phyloP scores from a whole-genome alignment of 2,113 vertebrate genomes.

The Mohoua ochrocephala region DNA sequence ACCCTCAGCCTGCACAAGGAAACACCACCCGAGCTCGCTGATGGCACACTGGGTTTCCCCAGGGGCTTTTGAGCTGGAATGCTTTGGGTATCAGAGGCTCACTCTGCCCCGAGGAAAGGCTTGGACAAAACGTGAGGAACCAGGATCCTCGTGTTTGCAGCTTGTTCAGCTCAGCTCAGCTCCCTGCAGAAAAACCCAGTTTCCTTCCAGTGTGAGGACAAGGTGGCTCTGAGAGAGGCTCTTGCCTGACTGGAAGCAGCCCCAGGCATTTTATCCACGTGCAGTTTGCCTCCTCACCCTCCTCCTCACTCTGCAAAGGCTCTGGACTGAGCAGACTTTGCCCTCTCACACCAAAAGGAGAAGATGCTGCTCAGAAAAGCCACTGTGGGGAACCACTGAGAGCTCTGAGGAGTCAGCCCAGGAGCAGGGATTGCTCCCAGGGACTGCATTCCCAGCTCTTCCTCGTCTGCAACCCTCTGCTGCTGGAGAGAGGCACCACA shows the following conservation, averaged over 20 bases:
- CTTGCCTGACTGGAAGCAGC: neutral
- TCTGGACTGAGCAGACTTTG: neutral
- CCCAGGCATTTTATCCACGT: neutral
- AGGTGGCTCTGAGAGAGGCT: neutral
- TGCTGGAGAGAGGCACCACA: neutral
- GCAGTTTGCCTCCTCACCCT: neutral
- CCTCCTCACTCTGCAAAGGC: neutral
- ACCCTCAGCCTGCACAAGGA: neutral
- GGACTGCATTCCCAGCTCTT: neutral
- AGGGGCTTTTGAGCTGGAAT: neutral
- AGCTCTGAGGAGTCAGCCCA: neutral
- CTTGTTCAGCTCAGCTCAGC: neutral
- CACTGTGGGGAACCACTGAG: neutral
- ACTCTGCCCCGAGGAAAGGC: neutral
- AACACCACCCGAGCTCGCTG: neutral
- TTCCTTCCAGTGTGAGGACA: neutral
- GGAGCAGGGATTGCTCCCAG: neutral
- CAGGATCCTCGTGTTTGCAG: neutral
- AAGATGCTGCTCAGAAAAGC: neutral
- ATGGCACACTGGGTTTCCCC: rapidly evolving
- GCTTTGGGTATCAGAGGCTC: neutral
- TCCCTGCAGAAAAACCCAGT: neutral
- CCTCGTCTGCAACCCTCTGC: neutral
- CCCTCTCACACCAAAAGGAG: neutral
- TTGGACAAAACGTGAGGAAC: rapidly evolving